A percentile compares a stretch with the other conserved stretches of the same genome.
Evolutionary conservation across 2,888 invertebrate genomes (phyloP).

Genomic region (Sclerodermus sp.): DNA sequence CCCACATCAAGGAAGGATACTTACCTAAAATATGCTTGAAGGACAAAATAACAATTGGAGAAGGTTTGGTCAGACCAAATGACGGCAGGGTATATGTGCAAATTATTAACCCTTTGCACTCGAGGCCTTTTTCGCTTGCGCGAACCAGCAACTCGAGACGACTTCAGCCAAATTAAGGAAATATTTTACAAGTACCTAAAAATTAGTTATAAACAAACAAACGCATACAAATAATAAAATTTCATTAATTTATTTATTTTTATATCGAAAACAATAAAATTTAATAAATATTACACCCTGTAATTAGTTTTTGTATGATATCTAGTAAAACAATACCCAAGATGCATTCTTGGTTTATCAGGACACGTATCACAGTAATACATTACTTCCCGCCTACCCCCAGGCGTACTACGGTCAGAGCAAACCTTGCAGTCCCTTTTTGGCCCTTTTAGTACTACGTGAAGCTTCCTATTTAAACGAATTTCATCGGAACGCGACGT

Average conservation of each 20-base stretch:
- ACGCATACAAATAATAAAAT: no score
- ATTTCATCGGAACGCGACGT: slow-evolving; percentile 10
- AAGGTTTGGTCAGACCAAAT: no score
- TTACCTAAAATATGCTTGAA: no score
- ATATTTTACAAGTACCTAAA: no score
- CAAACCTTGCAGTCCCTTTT: slow-evolving; percentile 24
- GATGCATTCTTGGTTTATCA: slow-evolving; percentile 4
- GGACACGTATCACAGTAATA: slow-evolving; percentile 3
- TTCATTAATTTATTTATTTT: slow-evolving; percentile 1
- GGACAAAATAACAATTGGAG: no score
- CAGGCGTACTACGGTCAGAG: slow-evolving; percentile 16
- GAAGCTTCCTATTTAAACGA: slow-evolving; percentile 20
- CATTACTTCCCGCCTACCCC: slow-evolving; percentile 7
- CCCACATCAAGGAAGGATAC: no score
- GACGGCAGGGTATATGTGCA: no score
- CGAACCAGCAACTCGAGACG: neutral
- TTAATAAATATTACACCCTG: neutral
- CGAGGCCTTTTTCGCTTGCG: neutral
- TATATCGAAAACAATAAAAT: neutral
- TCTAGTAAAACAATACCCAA: slow-evolving; percentile 2
- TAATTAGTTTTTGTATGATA: slow-evolving; percentile 5
- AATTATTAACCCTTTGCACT: neutral
- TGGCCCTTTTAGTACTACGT: slow-evolving; percentile 12
- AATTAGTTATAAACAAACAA: no score
- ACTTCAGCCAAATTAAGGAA: no score